Evolutionary conservation across 2,888 invertebrate genomes (phyloP).

Genomic region (Steromphala cineraria): DNA sequence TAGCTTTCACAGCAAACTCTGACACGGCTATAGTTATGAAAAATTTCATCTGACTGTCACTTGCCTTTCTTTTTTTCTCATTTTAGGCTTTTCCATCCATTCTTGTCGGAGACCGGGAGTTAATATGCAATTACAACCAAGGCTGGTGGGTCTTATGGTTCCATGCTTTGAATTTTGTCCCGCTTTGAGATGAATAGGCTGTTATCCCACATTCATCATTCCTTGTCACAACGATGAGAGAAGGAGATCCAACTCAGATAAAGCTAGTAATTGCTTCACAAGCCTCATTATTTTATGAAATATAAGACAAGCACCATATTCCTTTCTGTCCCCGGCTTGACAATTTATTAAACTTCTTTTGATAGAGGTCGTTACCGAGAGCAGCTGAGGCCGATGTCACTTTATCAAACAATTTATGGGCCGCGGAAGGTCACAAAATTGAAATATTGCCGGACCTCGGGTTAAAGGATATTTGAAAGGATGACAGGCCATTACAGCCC

Average conservation of each 20-base stretch:
- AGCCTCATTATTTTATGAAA: slow-evolving; percentile 34
- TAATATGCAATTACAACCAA: slow-evolving; percentile 21
- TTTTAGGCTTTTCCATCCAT: slow-evolving; percentile 20
- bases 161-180: slow-evolving; percentile 22
- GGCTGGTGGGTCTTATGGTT: background rate
- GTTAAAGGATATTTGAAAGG: slow-evolving; percentile 6
- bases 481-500: background rate
- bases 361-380: background rate
- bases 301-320: slow-evolving; percentile 28
- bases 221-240: slow-evolving; percentile 4
- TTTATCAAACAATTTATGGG: slow-evolving; percentile 19
- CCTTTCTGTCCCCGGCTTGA: background rate
- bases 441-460: slow-evolving; percentile 14
- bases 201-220: slow-evolving; percentile 22
- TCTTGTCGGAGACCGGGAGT: slow-evolving; percentile 11
- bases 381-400: background rate
- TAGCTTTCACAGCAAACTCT: background rate
- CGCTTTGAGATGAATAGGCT: slow-evolving; percentile 1
- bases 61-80: slow-evolving; percentile 9
- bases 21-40: background rate
- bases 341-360: slow-evolving; percentile 13
- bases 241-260: background rate
- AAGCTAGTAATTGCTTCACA: slow-evolving; percentile 23
- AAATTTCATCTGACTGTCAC: slow-evolving; percentile 11
- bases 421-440: slow-evolving; percentile 6